phyloP scores from a whole-genome alignment of 2,113 vertebrate genomes.

The Pseudorectes ferrugineus region DNA sequence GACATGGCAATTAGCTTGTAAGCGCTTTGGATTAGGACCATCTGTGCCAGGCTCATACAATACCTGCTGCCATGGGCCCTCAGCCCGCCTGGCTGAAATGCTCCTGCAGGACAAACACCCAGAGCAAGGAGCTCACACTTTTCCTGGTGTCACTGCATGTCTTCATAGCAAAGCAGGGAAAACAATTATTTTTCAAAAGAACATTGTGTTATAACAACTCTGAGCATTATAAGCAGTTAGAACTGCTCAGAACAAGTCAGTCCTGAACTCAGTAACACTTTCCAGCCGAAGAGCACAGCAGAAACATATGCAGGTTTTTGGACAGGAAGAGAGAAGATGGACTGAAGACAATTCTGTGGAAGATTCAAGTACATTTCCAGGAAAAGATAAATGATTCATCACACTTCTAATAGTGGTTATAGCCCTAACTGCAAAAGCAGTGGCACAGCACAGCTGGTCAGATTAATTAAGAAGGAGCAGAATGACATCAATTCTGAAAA shows the following conservation, averaged over 20 bases:
- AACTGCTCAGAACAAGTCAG: background rate
- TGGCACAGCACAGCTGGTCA: background rate
- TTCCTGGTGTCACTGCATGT: background rate
- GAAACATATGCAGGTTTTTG: background rate
- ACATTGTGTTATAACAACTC: constrained; percentile 7
- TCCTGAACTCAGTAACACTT: background rate
- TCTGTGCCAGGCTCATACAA: background rate
- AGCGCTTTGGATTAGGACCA: background rate
- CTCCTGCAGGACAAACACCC: background rate
- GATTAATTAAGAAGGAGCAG: background rate
- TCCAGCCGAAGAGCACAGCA: background rate
- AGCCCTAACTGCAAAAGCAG: background rate
- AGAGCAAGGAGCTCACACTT: background rate
- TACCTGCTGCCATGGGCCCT: background rate
- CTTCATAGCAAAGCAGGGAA: background rate
- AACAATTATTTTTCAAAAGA: background rate
- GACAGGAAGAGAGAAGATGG: background rate
- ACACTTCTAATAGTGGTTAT: background rate
- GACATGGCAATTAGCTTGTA: background rate
- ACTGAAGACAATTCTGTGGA: background rate
- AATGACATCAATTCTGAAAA: background rate
- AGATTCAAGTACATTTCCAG: constrained; percentile 19
- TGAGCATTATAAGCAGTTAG: background rate
- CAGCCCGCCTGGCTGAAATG: background rate
- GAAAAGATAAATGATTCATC: constrained; percentile 41